These are phyloP conservation scores for Dysmachus trigonus DNA, from an alignment of 2,888 invertebrate species.

Conservation along the genomic window DNA sequence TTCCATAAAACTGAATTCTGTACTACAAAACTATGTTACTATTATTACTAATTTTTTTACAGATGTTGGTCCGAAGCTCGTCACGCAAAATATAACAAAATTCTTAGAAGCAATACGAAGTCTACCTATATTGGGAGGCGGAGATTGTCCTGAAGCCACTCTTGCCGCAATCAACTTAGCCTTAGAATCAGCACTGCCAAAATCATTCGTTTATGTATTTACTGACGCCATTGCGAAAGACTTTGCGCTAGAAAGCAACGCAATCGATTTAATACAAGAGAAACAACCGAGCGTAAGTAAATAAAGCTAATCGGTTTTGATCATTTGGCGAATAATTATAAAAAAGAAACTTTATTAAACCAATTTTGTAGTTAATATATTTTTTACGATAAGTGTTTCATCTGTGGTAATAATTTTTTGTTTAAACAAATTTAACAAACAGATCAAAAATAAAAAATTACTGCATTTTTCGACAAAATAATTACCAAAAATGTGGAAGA, in stretches of 20 bases:
- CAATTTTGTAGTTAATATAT: no score
- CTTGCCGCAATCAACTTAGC: constrained; percentile 74
- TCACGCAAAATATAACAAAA: constrained; percentile 71
- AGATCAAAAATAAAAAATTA: no score
- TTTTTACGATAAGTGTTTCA: no score
- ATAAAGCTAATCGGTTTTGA: neutral
- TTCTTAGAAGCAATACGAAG: constrained; percentile 69
- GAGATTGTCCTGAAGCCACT: constrained; percentile 79
- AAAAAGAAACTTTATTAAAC: neutral
- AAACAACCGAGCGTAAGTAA: constrained; percentile 74
- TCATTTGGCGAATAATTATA: neutral
- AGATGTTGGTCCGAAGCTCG: constrained; percentile 73
- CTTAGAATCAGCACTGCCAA: constrained; percentile 71
- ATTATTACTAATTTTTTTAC: constrained; percentile 31
- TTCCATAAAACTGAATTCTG: no score
- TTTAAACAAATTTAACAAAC: no score
- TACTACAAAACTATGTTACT: neutral
- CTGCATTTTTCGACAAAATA: no score
- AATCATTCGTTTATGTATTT: constrained; percentile 78
- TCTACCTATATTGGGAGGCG: constrained; percentile 73
- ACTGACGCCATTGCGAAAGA: constrained; percentile 80
- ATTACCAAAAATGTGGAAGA: no score
- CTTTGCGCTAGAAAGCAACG: constrained; percentile 69
- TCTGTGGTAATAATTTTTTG: no score
- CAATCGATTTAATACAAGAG: constrained; percentile 74